Base-by-base conservation (phyloP, 2,888 invertebrate genomes). In the Torymus texanus region DNA sequence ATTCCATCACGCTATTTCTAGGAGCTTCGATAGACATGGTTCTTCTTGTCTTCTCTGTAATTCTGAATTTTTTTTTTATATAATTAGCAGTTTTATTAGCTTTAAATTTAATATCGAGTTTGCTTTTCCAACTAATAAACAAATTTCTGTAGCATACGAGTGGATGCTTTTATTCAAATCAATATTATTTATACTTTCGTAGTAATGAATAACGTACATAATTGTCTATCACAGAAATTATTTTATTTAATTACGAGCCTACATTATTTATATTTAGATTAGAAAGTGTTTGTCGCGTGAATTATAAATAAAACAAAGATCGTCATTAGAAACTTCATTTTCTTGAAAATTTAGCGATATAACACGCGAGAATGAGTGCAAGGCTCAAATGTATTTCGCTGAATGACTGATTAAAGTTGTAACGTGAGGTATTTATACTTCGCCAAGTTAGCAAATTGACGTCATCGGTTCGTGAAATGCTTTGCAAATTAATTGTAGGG, bases 341-440 rank as follows among this genome's bases (percentile, higher is more conserved):
- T 67, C 58, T 51, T 12, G 63, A 53, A 56, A 75, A 62, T 72
- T 72, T n/a, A 50, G 18, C 16, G 50, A 14, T 41, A 21, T 14
- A 29, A 63, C 51, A 55, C 50, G 71, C 59, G n/a, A 73, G 55
- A 63, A 56, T 58, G 58, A 63, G 53, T 63, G 56, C 67, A 61
- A 63, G 78, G n/a, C 55, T 75, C 70, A n/a, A 61, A 16, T 71
- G 65, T 73, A 62, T 76, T 76, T 73, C 80, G 61, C 59, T 59
- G 73, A 80, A 70, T 77, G 80, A 76, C 74, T 74, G 73, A 77
- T 73, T 76, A 73, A 73, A 77, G 65, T 63, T 80, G 68, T 59
- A 80, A 77, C 67, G 53, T 50, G 63, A 68, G 61, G 63, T 80
- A 80, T 77, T 80, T 76, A 77, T 74, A 68, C 59, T 63, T 29